Evolutionary conservation across 2,113 vertebrate species (phyloP).

Genomic region (Typhlomys cinereus): DNA sequence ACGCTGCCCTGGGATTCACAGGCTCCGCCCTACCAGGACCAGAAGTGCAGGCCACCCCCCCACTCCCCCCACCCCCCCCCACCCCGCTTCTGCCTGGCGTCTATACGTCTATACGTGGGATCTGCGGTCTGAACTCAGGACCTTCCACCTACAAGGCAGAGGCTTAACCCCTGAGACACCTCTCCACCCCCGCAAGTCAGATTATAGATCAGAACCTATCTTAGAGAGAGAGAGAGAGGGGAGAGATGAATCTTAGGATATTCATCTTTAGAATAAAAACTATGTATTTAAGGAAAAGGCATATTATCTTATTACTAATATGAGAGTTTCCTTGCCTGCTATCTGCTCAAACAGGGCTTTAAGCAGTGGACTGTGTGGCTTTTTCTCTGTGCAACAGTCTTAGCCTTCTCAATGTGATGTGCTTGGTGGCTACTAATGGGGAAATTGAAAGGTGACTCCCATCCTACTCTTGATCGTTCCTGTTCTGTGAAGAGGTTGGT

Average conservation of each 20-base stretch:
- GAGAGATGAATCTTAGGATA: not conserved
- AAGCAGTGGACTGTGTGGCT: constrained; percentile 11
- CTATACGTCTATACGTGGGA: no score
- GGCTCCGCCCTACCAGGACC: no score
- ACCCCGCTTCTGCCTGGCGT: no score
- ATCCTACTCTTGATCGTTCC: not conserved
- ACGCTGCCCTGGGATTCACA: no score
- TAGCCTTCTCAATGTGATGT: constrained; percentile 59
- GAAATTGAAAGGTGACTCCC: constrained; percentile 23
- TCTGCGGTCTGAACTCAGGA: no score
- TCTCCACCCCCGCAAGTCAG: no score
- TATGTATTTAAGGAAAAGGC: constrained; percentile 4
- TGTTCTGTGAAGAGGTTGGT: not conserved
- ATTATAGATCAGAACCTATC: no score
- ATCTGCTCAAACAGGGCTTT: constrained; percentile 36
- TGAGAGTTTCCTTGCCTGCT: constrained; percentile 15
- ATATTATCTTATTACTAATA: constrained; percentile 20
- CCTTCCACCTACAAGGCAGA: no score
- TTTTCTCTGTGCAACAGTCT: constrained; percentile 35
- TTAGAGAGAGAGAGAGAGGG: not conserved
- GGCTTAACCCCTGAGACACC: no score
- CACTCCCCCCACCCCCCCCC: no score
- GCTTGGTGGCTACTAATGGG: constrained; percentile 37
- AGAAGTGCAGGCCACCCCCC: no score
- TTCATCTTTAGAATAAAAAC: constrained; percentile 19